A percentile compares a stretch with the other conserved stretches of the same genome.
Conservation (phyloP, 1,140 invertebrate species). For the Eulimnadia texana region DNA sequence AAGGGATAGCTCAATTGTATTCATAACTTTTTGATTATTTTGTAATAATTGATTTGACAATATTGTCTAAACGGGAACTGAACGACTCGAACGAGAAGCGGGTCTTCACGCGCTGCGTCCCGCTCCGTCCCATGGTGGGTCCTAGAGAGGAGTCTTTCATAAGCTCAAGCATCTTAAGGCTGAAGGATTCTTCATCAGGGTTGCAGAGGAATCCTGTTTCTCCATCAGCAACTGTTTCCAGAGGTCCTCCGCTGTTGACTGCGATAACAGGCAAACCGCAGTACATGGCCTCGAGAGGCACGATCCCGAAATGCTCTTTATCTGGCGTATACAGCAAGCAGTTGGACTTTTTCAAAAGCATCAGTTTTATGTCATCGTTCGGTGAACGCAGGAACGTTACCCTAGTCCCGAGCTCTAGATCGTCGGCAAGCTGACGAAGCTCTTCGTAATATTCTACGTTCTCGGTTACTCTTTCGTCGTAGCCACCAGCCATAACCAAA, state of each 20-base stretch:
- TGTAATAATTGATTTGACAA: constrained; percentile 28
- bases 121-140: constrained; percentile 49
- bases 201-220: constrained; percentile 79
- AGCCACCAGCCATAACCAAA: constrained; percentile 92
- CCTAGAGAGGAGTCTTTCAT: constrained; percentile 37
- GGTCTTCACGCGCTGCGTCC: constrained; percentile 49
- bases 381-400: constrained; percentile 77
- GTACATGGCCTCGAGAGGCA: constrained; percentile 97
- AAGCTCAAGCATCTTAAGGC: constrained; percentile 57
- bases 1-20: not conserved
- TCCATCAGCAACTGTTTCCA: constrained; percentile 77
- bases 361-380: constrained; percentile 65
- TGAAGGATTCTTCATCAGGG: constrained; percentile 50
- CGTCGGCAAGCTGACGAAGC: constrained; percentile 45
- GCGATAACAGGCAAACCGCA: constrained; percentile 84
- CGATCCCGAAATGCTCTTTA: constrained; percentile 98
- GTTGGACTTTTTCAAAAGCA: constrained; percentile 54
- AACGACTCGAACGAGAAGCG: constrained; percentile 70
- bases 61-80: constrained; percentile 44
- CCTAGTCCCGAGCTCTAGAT: constrained; percentile 52
- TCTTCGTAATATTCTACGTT: constrained; percentile 80
- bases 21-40: not conserved
- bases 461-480: constrained; percentile 75
- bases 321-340: constrained; percentile 87
- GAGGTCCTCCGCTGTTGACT: constrained; percentile 85